Evolutionary conservation across 2,113 vertebrate species (phyloP).

Genomic region (Hirundichthys speculiger): DNA sequence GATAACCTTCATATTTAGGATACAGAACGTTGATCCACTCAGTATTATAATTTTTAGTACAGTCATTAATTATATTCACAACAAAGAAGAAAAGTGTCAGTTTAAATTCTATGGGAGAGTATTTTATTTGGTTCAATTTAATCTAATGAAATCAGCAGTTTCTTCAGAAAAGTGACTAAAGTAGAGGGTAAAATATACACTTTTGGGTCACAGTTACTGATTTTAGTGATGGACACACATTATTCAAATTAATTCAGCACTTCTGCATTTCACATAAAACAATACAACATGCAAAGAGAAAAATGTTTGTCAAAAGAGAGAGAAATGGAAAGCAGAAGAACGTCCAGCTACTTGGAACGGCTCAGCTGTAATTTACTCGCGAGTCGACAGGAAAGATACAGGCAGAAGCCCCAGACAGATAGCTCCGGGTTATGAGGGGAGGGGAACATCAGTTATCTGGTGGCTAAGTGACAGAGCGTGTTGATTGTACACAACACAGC

Average conservation of each 20-base stretch:
- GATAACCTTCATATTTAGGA: no score
- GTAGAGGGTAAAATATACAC: no score
- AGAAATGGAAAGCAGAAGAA: conserved; percentile 63
- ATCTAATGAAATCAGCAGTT: no score
- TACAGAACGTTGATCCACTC: no score
- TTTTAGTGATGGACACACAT: background rate
- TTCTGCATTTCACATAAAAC: conserved; percentile 30
- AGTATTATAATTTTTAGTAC: no score
- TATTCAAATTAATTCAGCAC: conserved; percentile 1
- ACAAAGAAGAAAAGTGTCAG: no score
- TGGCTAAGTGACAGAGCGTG: conserved; percentile 78
- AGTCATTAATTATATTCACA: no score
- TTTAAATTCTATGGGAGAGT: no score
- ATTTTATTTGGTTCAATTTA: no score
- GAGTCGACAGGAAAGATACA: conserved; percentile 74
- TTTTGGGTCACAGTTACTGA: no score
- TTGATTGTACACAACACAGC: conserved; percentile 77
- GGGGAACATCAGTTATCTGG: conserved; percentile 80
- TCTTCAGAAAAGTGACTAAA: no score
- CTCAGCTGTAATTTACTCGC: conserved; percentile 81
- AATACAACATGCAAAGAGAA: conserved; percentile 26
- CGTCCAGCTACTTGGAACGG: conserved; percentile 68
- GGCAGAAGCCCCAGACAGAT: conserved; percentile 77
- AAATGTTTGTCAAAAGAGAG: conserved; percentile 44
- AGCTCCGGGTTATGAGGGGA: conserved; percentile 79